Conservation (phyloP, 2,797 vertebrate genomes). For the Chromobotia macracanthus region DNA sequence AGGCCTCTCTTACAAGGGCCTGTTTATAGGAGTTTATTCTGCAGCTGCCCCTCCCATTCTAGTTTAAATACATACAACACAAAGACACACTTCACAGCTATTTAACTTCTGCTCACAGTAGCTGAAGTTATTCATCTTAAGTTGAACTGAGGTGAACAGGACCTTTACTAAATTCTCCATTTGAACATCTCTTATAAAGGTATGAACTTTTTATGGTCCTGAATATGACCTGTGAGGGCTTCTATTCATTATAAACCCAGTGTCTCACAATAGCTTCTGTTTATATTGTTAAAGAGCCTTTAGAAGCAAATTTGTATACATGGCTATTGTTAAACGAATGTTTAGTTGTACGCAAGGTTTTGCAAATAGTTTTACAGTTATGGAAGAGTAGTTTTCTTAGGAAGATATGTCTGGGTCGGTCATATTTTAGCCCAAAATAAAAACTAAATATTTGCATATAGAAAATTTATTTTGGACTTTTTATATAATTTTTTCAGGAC, state of each 20-base stretch:
- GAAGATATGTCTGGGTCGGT: no score
- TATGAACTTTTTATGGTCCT: neutral
- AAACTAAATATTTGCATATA: no score
- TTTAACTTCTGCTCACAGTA: neutral
- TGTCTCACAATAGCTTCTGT: no score
- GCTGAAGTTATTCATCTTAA: neutral
- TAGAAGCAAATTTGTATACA: neutral
- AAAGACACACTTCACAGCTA: no score
- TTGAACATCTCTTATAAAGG: neutral
- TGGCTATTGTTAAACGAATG: neutral
- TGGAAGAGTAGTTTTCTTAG: neutral
- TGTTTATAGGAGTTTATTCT: conserved; percentile 1
- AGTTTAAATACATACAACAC: neutral
- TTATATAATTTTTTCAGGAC: no score
- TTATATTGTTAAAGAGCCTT: neutral
- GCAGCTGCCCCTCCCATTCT: neutral
- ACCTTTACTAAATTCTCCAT: neutral
- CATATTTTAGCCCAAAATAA: no score
- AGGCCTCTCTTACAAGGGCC: neutral
- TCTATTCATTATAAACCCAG: neutral
- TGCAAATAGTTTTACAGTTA: neutral
- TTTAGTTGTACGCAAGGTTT: neutral
- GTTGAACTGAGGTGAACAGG: neutral
- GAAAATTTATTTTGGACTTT: no score
- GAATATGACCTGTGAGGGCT: neutral